Evolutionary conservation across 2,888 invertebrate species (phyloP), one percentile per base, ranked within the genome.

Genomic region (Morpho helenor): DNA sequence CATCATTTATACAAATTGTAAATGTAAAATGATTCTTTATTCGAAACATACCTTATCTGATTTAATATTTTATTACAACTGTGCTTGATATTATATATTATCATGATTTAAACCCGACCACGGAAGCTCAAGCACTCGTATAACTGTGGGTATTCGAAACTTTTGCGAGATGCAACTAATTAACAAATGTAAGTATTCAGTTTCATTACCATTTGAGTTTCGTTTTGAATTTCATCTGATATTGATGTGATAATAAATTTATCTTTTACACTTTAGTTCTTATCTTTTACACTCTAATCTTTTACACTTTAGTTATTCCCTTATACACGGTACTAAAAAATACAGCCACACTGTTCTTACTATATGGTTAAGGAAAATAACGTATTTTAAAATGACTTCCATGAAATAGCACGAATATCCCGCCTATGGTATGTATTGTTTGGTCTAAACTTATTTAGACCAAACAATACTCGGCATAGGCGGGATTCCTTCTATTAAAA

Each of bases 141-240:
- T 52, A 52, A 16, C 16, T 45, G 56, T 56, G 56, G 56, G 54
- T 63, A 63, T 63, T 57, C 61, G 40, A 53, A 63, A 66, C 59
- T 62, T 63, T 61, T 59, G 50, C 53, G 57, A 56, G 59, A 63
- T 56, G 60, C 52, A 64, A 64, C 63, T 63, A 63, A 63, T 63
- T 63, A 63, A 58, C 58, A 59, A 58, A 56, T 63, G 60, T 61
- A 61, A 51, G 61, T 55, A 58, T 61, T 56, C 53, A 52, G 54
- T 42, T 56, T 61, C 53, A 63, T 61, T 61, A 58, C 1, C 3
- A 31, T 31, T 61, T 54, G 51, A 52, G 54, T 42, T 56, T 61
- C 56, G 61, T 61, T 63, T 60, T 60, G 47, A 56, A 58, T 50
- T 61, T 49, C 61, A 53, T 59, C 52, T 47, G 49, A 56, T 59